These are phyloP conservation scores for Scylla paramamosain DNA, from an alignment of 1,140 invertebrate species.

Conservation along the genomic window DNA sequence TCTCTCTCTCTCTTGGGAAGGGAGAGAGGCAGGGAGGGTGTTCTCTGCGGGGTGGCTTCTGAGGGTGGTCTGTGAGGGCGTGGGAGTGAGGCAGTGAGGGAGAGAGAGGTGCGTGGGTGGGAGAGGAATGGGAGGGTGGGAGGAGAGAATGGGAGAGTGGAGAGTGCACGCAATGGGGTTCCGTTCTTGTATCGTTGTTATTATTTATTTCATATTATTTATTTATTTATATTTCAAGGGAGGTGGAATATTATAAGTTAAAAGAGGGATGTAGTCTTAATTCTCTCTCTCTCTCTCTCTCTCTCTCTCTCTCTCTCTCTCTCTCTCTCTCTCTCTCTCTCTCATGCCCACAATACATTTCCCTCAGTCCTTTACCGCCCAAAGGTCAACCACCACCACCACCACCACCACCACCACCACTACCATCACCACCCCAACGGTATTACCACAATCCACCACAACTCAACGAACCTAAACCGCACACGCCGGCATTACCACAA, in stretches of 20 bases:
- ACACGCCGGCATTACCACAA: not conserved
- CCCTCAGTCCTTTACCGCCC: not conserved
- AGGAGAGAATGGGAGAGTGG: not conserved
- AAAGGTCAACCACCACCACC: not conserved
- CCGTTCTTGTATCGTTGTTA: not conserved
- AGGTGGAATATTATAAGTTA: no score
- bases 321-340: not conserved
- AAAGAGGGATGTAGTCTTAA: not conserved
- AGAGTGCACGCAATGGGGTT: no score
- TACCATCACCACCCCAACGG: not conserved
- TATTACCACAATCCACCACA: not conserved
- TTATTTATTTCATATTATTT: no score
- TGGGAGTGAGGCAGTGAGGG: no score
- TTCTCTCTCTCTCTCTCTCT: not conserved
- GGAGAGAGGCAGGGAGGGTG: no score
- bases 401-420: not conserved
- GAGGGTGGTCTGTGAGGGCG: no score
- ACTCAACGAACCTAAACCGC: not conserved
- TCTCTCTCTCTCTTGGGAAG: no score
- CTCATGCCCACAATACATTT: no score
- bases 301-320: not conserved
- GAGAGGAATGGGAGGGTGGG: not conserved
- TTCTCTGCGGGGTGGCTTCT: no score
- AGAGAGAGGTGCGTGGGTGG: not conserved
- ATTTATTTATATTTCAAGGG: no score